These are phyloP conservation scores for Harpagoxenus sublaevis DNA, from an alignment of 2,888 invertebrate genomes.

Conservation along the genomic window DNA sequence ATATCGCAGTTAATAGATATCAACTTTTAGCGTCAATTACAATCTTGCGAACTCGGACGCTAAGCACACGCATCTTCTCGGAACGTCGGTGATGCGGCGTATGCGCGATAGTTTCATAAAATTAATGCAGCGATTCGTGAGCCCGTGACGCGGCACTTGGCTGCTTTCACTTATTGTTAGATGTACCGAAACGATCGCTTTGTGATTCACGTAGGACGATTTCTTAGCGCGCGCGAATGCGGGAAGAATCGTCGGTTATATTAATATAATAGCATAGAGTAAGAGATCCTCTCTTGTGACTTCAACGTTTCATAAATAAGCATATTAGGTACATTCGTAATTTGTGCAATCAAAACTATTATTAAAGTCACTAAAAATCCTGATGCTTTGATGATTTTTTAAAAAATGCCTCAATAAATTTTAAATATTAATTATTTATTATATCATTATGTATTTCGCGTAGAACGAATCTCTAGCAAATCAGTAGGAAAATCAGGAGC, in stretches of 20 bases:
- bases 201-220: slow-evolving; percentile 18
- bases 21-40: slow-evolving; percentile 75
- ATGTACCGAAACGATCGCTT: slow-evolving; percentile 14
- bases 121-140: slow-evolving; percentile 33
- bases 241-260: slow-evolving; percentile 9
- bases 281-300: neutral
- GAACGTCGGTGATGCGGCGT: neutral
- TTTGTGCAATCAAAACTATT: neutral
- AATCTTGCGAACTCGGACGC: slow-evolving; percentile 62
- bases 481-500: too few relatives aligned
- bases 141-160: slow-evolving; percentile 17
- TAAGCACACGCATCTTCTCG: slow-evolving; percentile 60
- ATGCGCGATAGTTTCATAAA: slow-evolving; percentile 53
- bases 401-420: neutral
- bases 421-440: neutral
- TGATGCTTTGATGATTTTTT: neutral
- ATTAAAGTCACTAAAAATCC: neutral
- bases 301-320: neutral
- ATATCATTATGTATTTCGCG: neutral
- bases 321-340: neutral
- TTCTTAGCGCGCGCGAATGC: slow-evolving; percentile 15
- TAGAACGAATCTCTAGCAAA: too few relatives aligned
- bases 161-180: slow-evolving; percentile 27
- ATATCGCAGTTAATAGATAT: slow-evolving; percentile 62
- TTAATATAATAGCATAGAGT: neutral